phyloP scores from a whole-genome alignment of 1,140 invertebrate genomes.

The Trachymyrmex septentrionalis region DNA sequence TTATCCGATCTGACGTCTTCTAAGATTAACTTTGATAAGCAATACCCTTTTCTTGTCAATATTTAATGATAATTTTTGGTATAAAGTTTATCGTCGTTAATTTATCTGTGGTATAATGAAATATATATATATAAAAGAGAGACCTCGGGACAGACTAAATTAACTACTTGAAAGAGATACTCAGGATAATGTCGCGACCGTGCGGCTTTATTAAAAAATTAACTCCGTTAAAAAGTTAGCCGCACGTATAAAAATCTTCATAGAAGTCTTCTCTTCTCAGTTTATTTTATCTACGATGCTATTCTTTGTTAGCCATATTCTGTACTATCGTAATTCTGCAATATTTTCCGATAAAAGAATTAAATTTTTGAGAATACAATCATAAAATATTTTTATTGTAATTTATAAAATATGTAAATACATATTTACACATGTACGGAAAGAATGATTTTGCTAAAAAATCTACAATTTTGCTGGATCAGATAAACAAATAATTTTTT shows the following conservation, averaged over 20 bases:
- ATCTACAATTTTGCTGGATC: no score
- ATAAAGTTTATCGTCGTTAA: constrained; percentile 54
- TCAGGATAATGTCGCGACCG: constrained; percentile 32
- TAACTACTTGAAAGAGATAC: constrained; percentile 56
- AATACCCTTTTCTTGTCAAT: constrained; percentile 13
- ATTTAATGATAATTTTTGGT: constrained; percentile 21
- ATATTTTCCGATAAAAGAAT: constrained; percentile 21
- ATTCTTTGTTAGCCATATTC: constrained; percentile 31
- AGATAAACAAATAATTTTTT: no score
- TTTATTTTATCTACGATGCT: constrained; percentile 3
- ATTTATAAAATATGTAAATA: neutral
- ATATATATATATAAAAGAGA: constrained; percentile 21
- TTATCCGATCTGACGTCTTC: neutral
- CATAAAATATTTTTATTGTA: neutral
- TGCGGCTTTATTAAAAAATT: constrained; percentile 65
- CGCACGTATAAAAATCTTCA: constrained; percentile 32
- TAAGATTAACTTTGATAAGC: constrained; percentile 23
- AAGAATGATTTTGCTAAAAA: no score
- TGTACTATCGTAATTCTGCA: neutral
- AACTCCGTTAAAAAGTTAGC: constrained; percentile 62
- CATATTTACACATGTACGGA: no score
- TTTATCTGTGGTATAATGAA: constrained; percentile 55
- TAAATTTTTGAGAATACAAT: neutral
- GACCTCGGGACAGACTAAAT: constrained; percentile 34
- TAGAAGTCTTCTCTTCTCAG: neutral